A percentile compares a stretch with the other conserved stretches of the same genome.
These are phyloP conservation scores for Lutjanus erythropterus DNA, from an alignment of 2,113 vertebrate species.

Conservation along the genomic window DNA sequence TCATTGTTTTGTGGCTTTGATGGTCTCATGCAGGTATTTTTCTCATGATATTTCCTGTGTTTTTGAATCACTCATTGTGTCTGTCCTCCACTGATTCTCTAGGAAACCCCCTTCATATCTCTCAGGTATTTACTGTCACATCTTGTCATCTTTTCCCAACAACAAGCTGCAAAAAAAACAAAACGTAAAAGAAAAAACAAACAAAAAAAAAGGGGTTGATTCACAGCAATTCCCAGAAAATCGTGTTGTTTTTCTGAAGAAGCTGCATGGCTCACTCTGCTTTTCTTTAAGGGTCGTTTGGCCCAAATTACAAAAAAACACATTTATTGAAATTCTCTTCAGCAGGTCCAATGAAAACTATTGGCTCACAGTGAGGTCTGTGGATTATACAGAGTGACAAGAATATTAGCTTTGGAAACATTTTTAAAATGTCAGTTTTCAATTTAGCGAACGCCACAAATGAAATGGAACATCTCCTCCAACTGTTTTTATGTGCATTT, in stretches of 20 bases:
- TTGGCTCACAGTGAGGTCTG: neutral
- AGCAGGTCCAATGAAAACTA: neutral
- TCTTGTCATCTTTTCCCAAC: neutral
- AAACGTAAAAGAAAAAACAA: neutral
- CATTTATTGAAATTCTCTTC: neutral
- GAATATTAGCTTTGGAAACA: neutral
- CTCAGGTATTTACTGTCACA: slow-evolving; percentile 10
- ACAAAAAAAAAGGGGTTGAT: neutral
- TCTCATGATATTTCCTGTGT: slow-evolving; percentile 60
- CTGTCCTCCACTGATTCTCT: neutral
- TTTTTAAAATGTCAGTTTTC: neutral
- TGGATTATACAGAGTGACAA: neutral
- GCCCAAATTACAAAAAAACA: neutral
- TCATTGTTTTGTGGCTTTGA: slow-evolving; percentile 58
- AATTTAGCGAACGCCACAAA: neutral
- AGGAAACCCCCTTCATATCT: slow-evolving; percentile 1
- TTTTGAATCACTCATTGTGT: slow-evolving; percentile 52
- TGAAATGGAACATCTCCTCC: neutral
- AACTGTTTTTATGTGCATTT: too few species aligned
- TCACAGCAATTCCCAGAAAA: neutral
- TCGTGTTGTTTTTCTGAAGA: neutral
- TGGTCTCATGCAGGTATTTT: slow-evolving; percentile 73
- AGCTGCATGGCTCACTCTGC: neutral
- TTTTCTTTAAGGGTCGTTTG: neutral
- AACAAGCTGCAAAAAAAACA: neutral